Evolutionary conservation across 2,113 vertebrate genomes (phyloP).

Genomic region (Recurvirostra avosetta): DNA sequence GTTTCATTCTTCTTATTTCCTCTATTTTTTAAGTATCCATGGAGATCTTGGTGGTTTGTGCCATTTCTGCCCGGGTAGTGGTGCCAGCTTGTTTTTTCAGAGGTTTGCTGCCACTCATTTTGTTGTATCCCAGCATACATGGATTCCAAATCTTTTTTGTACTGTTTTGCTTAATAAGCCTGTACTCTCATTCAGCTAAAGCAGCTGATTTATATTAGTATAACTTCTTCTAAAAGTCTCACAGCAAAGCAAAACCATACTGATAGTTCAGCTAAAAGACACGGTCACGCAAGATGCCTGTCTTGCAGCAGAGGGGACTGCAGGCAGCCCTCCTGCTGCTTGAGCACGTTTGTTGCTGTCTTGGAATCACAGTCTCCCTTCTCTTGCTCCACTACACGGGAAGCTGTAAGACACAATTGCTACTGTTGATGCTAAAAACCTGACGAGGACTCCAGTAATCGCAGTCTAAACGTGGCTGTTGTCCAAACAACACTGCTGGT

Average conservation of each 20-base stretch:
- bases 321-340: neutral
- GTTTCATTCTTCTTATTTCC: neutral
- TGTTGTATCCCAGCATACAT: neutral
- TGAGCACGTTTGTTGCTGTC: accelerated
- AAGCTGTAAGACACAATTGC: neutral
- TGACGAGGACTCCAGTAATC: neutral
- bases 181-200: neutral
- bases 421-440: neutral
- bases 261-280: neutral
- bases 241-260: neutral
- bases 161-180: neutral
- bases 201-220: neutral
- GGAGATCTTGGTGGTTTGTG: neutral
- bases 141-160: neutral
- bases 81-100: neutral
- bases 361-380: neutral
- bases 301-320: neutral
- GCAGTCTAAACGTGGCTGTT: neutral
- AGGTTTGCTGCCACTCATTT: neutral
- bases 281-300: accelerated
- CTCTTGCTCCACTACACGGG: neutral
- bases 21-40: neutral
- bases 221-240: neutral
- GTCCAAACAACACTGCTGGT: neutral
- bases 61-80: neutral